Evolutionary conservation across 2,888 invertebrate genomes (phyloP).

Genomic region (Trissoscelio sp.): DNA sequence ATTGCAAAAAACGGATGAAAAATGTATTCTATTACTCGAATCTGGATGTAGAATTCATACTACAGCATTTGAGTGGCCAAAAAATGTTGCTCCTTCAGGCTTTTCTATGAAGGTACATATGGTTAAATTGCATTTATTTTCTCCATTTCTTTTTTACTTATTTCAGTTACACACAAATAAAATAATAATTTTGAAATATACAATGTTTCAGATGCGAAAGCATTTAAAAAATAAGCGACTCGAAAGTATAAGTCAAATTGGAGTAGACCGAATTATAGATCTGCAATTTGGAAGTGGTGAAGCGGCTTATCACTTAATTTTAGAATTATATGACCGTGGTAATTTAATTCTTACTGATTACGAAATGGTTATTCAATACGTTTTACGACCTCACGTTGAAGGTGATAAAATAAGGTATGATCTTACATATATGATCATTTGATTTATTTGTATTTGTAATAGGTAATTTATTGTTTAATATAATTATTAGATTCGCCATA

Average conservation of each 20-base stretch:
- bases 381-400: conserved; percentile 96
- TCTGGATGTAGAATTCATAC: conserved; percentile 97
- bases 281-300: conserved; percentile 97
- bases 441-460: too few species aligned
- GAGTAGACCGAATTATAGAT: conserved; percentile 96
- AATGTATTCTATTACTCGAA: conserved; percentile 94
- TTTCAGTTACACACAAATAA: too few species aligned
- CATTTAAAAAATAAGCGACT: conserved; percentile 98
- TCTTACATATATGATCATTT: background rate
- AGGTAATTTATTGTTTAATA: too few species aligned
- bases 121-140: too few species aligned
- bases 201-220: conserved; percentile 91
- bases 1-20: conserved; percentile 93
- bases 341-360: conserved; percentile 97
- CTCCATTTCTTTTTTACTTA: background rate
- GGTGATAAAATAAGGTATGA: conserved; percentile 91
- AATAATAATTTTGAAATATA: too few species aligned
- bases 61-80: conserved; percentile 99
- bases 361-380: conserved; percentile 94
- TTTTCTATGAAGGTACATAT: conserved; percentile 99
- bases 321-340: conserved; percentile 98
- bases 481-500: conserved; percentile 93
- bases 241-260: conserved; percentile 93
- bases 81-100: conserved; percentile 96
- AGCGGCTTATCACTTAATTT: conserved; percentile 96